Evolutionary conservation across 2,797 vertebrate genomes (phyloP).

Genomic region (Eremophila alpestris): DNA sequence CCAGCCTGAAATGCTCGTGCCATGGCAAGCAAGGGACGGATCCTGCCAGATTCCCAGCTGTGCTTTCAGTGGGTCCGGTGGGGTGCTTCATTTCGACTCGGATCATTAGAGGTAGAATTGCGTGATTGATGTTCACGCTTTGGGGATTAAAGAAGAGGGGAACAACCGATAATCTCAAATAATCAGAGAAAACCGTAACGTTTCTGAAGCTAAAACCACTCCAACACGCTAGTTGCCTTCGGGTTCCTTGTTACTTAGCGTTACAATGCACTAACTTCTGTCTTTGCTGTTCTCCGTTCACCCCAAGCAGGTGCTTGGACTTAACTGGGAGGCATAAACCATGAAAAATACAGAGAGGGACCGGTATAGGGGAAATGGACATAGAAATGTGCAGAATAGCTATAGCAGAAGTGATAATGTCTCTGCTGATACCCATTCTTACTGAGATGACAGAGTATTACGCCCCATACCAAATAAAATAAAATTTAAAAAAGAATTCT

Average conservation of each 20-base stretch:
- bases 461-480: neutral
- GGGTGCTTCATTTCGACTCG: slow-evolving; percentile 20
- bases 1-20: neutral
- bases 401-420: neutral
- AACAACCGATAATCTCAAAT: slow-evolving; percentile 22
- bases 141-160: slow-evolving; percentile 22
- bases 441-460: neutral
- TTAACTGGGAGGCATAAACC: neutral
- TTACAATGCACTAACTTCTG: neutral
- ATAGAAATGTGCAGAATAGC: neutral
- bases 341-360: neutral
- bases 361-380: neutral
- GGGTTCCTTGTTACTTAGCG: neutral
- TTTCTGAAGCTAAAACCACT: slow-evolving; percentile 33
- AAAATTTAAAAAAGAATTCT: neutral
- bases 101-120: slow-evolving; percentile 33
- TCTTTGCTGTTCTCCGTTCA: neutral
- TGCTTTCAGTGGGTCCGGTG: slow-evolving; percentile 27
- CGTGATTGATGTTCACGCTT: neutral
- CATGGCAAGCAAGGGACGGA: neutral
- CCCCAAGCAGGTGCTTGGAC: neutral
- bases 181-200: neutral
- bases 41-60: neutral
- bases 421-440: neutral
- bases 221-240: neutral